phyloP scores from a whole-genome alignment of 2,113 vertebrate genomes.

The Nyctibius bracteatus region DNA sequence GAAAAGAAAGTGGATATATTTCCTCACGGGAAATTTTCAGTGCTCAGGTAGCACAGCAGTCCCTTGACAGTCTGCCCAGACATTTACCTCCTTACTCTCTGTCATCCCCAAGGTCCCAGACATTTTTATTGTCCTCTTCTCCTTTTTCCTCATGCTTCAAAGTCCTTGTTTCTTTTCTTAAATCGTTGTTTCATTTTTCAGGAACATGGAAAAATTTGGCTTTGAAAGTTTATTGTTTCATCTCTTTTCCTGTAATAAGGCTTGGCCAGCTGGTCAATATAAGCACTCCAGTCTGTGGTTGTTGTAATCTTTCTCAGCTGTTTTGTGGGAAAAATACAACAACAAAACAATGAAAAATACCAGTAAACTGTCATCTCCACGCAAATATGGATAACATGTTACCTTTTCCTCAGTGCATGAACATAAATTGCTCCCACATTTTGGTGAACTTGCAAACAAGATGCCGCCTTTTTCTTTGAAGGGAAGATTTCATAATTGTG shows the following conservation, averaged over 20 bases:
- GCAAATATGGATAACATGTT: neutral
- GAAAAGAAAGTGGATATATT: neutral
- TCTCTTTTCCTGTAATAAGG: neutral
- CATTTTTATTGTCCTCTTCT: neutral
- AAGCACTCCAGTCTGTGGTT: neutral
- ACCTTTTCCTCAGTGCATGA: neutral
- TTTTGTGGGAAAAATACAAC: neutral
- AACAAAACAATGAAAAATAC: neutral
- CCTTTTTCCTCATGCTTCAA: neutral
- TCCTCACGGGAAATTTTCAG: neutral
- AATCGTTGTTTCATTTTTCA: neutral
- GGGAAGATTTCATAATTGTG: neutral
- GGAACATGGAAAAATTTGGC: neutral
- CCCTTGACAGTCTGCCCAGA: neutral
- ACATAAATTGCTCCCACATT: neutral
- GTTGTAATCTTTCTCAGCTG: neutral
- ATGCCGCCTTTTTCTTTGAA: neutral
- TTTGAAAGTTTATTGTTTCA: neutral
- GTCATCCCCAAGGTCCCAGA: neutral
- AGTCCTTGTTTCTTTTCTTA: neutral
- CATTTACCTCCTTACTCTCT: neutral
- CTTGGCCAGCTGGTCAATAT: neutral
- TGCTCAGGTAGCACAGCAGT: neutral
- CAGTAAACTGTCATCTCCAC: neutral
- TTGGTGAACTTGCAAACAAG: neutral